Base-by-base conservation (phyloP, 2,888 invertebrate species). In the Brenthis ino region DNA sequence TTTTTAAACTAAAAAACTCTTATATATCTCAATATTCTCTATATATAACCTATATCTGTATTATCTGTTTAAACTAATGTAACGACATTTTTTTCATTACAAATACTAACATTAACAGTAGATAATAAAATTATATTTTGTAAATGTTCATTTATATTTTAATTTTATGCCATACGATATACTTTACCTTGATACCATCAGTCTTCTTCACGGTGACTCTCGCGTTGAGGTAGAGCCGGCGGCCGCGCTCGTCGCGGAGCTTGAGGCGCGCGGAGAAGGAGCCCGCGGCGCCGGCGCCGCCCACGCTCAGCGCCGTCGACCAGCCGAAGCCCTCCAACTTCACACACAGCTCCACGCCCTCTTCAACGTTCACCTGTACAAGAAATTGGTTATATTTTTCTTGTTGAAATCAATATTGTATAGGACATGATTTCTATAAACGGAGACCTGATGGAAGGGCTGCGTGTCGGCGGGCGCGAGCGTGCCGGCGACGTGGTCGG, bases 291-390 rank as follows among this genome's bases (percentile, higher is more conserved):
- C 70, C 74, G 11, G 72, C 71, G 16, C 78, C 76, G 58, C 89
- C 89, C 73, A 94, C 93, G 68, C 89, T 87, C 68, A 97, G 88
- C 58, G 95, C 94, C 5, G 95, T 95, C 48, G 95, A 95, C 64
- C 95, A 94, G 1, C 95, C 95, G 88, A 98, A 98, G 72, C 97
- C 97, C 79, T 99, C 99, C 71, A 98, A 88, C 65, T 95, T 95
- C 65, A 98, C 94, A 68, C 94, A 94, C 37, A 99, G 87, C 80
- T 96, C 96, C 43, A 97, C 91, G 2, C 94, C 93, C 74, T 96
- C 94, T 64, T 96, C 96, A 11, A 96, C 94, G 85, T 97, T 95
- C 74, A 96, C 89, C 86, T 28, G 28, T 28, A 5, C 28, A 28
- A 28, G 28, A 0, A 4, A 28, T 28, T 28, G 28, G 28, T 5